phyloP scores from a whole-genome alignment of 2,888 invertebrate genomes.

The Automeris io region DNA sequence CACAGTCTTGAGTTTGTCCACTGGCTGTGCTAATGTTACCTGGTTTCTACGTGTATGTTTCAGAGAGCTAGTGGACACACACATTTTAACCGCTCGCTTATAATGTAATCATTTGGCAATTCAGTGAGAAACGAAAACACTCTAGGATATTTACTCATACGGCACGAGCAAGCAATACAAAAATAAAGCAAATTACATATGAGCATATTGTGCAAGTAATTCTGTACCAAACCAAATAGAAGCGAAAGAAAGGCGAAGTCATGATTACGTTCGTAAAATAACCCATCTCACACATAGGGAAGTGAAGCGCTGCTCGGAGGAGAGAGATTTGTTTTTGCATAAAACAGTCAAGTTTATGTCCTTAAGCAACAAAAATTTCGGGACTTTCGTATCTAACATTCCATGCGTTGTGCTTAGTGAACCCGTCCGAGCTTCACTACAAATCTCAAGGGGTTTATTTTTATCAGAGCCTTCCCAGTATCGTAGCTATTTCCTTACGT shows the following conservation, averaged over 20 bases:
- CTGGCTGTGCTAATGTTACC: too few relatives aligned
- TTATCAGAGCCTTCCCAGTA: conserved; percentile 35
- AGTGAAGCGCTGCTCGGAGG: neutral
- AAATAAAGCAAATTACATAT: neutral
- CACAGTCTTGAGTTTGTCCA: too few relatives aligned
- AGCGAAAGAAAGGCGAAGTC: neutral
- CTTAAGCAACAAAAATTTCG: neutral
- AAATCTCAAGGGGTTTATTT: conserved; percentile 47
- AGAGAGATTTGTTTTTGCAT: neutral
- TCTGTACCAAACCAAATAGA: neutral
- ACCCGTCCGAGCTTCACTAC: conserved; percentile 20
- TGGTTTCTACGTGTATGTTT: too few relatives aligned
- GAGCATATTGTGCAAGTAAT: neutral
- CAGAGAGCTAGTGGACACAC: too few relatives aligned
- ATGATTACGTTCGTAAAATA: neutral
- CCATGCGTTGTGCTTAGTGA: conserved; percentile 23
- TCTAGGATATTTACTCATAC: too few relatives aligned
- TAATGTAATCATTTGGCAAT: too few relatives aligned
- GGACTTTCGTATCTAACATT: conserved; percentile 20
- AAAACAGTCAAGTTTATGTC: neutral
- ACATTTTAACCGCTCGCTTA: too few relatives aligned
- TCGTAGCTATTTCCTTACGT: conserved; percentile 28
- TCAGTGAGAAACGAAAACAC: too few relatives aligned
- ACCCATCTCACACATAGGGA: neutral
- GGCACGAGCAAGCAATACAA: too few relatives aligned